These are phyloP conservation scores for Pelodytes ibericus DNA, from an alignment of 2,797 vertebrate genomes.

Conservation along the genomic window DNA sequence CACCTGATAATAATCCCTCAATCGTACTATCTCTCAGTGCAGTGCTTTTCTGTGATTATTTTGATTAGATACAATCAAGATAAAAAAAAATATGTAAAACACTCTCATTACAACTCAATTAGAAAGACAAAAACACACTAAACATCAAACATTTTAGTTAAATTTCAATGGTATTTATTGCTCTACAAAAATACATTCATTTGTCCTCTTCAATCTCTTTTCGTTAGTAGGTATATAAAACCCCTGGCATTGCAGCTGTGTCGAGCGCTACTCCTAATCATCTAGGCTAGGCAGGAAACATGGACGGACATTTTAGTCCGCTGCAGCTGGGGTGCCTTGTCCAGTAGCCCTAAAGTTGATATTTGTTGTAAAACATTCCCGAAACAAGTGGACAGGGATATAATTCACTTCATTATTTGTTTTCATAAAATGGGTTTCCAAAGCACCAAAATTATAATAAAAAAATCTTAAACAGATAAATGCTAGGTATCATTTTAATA, in stretches of 20 bases:
- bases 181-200: slow-evolving; percentile 4
- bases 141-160: not conserved
- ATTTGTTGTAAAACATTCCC: not conserved
- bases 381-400: not conserved
- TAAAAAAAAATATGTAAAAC: no score
- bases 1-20: no score
- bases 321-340: not conserved
- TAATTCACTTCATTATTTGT: not conserved
- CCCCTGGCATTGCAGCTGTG: not conserved
- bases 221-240: not conserved
- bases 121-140: not conserved
- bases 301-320: no score
- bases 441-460: slow-evolving; percentile 6
- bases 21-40: no score
- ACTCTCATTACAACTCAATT: no score
- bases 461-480: slow-evolving; percentile 33
- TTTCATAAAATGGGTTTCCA: slow-evolving; percentile 1
- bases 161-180: not conserved
- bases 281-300: not conserved
- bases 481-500: slow-evolving; percentile 23
- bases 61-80: no score
- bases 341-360: not conserved
- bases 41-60: no score
- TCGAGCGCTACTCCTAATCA: not conserved
- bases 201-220: not conserved